Evolutionary conservation across 2,888 invertebrate species (phyloP).

Genomic region (Parnassius apollo): DNA sequence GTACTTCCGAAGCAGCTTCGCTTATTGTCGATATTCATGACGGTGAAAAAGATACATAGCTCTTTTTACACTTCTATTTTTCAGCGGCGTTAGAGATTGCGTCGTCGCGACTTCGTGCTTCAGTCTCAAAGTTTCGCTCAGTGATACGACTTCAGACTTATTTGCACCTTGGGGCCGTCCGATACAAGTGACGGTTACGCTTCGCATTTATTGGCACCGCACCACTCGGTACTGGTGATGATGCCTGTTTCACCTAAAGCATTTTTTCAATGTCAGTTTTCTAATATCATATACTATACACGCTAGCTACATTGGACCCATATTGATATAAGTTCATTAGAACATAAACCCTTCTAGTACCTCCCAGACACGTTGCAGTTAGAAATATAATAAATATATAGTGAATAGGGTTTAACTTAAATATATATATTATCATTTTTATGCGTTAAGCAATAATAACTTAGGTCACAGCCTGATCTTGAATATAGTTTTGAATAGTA

Average conservation of each 20-base stretch:
- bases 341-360: slow-evolving; percentile 11
- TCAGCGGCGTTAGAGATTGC: background rate
- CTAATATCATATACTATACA: background rate
- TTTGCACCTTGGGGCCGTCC: slow-evolving; percentile 22
- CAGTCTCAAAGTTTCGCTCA: background rate
- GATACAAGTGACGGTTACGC: slow-evolving; percentile 12
- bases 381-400: background rate
- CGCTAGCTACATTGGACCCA: background rate
- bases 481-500: no score
- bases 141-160: slow-evolving; percentile 10
- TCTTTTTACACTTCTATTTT: background rate
- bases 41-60: background rate
- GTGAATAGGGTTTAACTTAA: background rate
- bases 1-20: background rate
- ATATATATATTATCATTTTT: background rate
- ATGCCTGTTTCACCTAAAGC: slow-evolving; percentile 15
- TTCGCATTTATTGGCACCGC: slow-evolving; percentile 5
- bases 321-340: background rate
- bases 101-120: background rate
- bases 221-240: slow-evolving; percentile 15
- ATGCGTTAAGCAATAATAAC: background rate
- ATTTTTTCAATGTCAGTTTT: slow-evolving; percentile 9
- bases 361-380: slow-evolving; percentile 16
- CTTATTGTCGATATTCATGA: background rate
- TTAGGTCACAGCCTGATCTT: background rate